phyloP scores from a whole-genome alignment of 1,140 invertebrate genomes.

The Philaenus spumarius region DNA sequence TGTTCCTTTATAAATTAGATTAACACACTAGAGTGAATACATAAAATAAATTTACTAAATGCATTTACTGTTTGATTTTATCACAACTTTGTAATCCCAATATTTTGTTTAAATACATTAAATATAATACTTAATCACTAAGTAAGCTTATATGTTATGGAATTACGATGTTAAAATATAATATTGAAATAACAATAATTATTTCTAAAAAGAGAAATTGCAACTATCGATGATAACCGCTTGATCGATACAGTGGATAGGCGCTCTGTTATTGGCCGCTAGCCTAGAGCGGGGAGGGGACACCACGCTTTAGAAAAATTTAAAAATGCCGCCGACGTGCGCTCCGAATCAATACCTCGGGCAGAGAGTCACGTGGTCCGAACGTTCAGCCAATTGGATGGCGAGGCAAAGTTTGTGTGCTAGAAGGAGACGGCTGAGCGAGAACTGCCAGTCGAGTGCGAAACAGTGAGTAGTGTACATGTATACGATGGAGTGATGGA shows the following conservation, averaged over 20 bases:
- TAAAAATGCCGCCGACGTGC: constrained; percentile 70
- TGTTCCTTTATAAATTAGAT: too few species aligned
- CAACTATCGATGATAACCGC: constrained; percentile 5
- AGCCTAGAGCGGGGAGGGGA: constrained; percentile 20
- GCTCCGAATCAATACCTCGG: constrained; percentile 61
- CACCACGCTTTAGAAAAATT: constrained; percentile 49
- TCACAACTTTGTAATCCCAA: too few species aligned
- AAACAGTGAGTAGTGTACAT: constrained; percentile 27
- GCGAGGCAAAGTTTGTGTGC: constrained; percentile 34
- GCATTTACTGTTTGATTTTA: too few species aligned
- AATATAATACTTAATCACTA: too few species aligned
- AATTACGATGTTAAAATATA: too few species aligned
- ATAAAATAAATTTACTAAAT: too few species aligned
- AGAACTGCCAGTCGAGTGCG: constrained; percentile 27
- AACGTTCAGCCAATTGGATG: constrained; percentile 39
- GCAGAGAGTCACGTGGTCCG: constrained; percentile 51
- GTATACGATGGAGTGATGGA: constrained; percentile 9
- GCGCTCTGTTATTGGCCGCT: constrained; percentile 5
- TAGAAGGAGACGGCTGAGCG: constrained; percentile 26
- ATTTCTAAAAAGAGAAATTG: neutral
- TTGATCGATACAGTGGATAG: constrained; percentile 4
- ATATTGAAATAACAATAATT: too few species aligned
- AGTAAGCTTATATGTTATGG: too few species aligned
- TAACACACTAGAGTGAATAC: too few species aligned
- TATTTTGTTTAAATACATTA: too few species aligned